Base-by-base conservation (phyloP, 2,888 invertebrate genomes). In the Drosophila borborema region DNA sequence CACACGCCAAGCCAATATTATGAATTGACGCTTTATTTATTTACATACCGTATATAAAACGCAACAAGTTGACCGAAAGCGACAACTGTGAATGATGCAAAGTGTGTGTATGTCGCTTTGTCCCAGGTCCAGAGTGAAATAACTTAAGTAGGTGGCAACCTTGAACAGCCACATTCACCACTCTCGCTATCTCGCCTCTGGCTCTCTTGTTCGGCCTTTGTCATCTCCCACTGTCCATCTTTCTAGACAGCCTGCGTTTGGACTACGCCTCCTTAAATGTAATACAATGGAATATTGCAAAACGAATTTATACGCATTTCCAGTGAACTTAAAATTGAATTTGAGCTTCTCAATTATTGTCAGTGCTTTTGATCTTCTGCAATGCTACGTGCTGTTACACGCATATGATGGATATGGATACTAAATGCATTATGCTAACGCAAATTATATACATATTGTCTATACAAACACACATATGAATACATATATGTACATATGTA, bases 291-390 rank as follows among this genome's bases (percentile, higher is more conserved):
- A 12, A 46, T 34, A 53, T 65, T 20, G 43, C 28, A 49, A 73
- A 73, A 40, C 48, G 18, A 62, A 78, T 43, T 77, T 43, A 34
- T 20, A 14, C 12, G 34, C 59, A 43, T 55, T 51, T 68, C 46
- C 62, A 69, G 28, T 53, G 16, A 36, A 65, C 59, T 58, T 70
- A 5, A 64, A 74, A 66, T 74, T 70, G 9, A 38, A 59, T 79
- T 63, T 69, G 46, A 65, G 28, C 59, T 77, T 78, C 64, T 76
- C 69, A 69, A 74, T 74, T 64, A 40, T 43, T 41, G 51, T 6
- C 55, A 56, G 64, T 41, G 28, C 34, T 66, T 54, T 28, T 40
- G 66, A 58, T 14, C 34, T 71, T 58, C 28, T 48, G 71, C 56
- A 74, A 54, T 51, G 46, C 45, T 54, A 69, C 79, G 79, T 77